Evolutionary conservation across 2,797 vertebrate genomes (phyloP).

Genomic region (Chaetophractus vellerosus): DNA sequence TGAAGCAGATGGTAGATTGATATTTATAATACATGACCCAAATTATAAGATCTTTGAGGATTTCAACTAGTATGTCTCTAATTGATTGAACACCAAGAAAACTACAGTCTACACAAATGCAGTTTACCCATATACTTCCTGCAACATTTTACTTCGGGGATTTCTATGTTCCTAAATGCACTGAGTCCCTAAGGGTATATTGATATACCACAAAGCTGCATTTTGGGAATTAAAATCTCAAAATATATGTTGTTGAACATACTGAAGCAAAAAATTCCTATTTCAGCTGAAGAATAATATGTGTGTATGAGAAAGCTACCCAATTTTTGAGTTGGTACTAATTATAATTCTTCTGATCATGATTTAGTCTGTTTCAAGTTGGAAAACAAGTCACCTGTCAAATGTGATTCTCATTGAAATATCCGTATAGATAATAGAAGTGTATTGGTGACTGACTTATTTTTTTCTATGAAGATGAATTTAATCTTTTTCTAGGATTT

Average conservation of each 20-base stretch:
- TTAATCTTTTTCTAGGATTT: neutral
- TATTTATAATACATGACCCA: neutral
- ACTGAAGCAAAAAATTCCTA: slow-evolving; percentile 7
- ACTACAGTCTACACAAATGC: neutral
- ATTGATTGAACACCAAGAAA: neutral
- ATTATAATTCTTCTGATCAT: neutral
- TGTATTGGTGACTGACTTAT: neutral
- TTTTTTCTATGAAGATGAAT: neutral
- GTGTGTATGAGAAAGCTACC: neutral
- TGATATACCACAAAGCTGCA: neutral
- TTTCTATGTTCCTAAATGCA: slow-evolving; percentile 20
- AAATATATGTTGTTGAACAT: neutral
- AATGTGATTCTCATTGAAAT: neutral
- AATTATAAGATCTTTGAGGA: neutral
- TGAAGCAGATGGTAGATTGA: neutral
- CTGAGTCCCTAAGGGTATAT: neutral
- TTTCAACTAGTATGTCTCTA: neutral
- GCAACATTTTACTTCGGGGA: neutral
- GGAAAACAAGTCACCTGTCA: slow-evolving; percentile 32
- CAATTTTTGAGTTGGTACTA: slow-evolving; percentile 32
- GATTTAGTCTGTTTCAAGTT: slow-evolving; percentile 11
- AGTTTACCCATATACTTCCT: neutral
- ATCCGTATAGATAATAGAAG: neutral
- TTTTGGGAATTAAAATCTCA: neutral
- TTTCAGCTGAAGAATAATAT: neutral